Conservation (phyloP, 2,888 invertebrate species). For the Miltochrista miniata region DNA sequence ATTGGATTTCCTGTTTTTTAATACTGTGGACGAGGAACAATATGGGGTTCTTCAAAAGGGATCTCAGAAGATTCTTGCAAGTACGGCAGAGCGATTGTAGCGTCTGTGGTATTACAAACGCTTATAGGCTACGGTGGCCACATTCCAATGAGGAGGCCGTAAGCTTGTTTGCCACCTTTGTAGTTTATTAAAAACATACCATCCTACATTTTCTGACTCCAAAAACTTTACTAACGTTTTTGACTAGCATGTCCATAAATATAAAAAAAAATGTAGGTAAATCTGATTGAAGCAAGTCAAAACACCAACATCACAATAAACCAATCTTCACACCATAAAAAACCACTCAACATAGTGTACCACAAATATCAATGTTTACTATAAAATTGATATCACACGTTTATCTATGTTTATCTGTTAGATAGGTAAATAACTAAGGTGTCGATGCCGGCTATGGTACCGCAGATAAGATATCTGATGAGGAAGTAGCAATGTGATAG, state of each 20-base stretch:
- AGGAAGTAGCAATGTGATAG: conserved; percentile 40
- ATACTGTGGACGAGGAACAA: too few species aligned
- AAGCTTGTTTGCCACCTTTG: too few species aligned
- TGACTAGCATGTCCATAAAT: background rate
- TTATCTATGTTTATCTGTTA: conserved; percentile 30
- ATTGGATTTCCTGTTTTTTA: too few species aligned
- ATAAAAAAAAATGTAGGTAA: background rate
- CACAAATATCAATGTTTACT: conserved; percentile 26
- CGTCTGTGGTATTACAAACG: too few species aligned
- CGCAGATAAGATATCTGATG: conserved; percentile 44
- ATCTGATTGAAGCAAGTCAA: conserved; percentile 2
- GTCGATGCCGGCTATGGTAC: conserved; percentile 38
- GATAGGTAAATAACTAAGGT: conserved; percentile 44
- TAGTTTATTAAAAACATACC: too few species aligned
- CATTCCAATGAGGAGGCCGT: too few species aligned
- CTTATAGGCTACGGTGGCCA: too few species aligned
- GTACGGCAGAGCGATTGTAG: too few species aligned
- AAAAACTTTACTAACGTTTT: background rate
- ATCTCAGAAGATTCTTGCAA: too few species aligned
- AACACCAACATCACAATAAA: conserved; percentile 8
- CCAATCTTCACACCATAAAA: conserved; percentile 20
- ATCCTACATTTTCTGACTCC: too few species aligned
- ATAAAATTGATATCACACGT: conserved; percentile 29
- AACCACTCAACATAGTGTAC: conserved; percentile 21
- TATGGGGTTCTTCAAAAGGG: too few species aligned